Base-by-base conservation (phyloP, 2,888 invertebrate species). In the Drosophila aldrichi region DNA sequence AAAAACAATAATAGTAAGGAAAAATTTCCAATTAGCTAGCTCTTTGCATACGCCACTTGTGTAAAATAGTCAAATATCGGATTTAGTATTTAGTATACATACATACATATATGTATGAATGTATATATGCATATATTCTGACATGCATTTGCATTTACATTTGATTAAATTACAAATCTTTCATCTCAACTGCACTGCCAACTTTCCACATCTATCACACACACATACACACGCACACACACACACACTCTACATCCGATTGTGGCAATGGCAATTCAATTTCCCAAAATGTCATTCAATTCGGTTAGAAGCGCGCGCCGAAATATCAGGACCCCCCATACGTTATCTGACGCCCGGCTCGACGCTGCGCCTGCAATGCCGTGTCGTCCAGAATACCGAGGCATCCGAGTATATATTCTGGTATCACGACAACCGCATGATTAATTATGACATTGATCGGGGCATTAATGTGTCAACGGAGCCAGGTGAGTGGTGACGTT, bases 381-480 rank as follows among this genome's bases (percentile, higher is more conserved):
- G 95, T 57, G 96, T 97, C 34, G 95, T 96, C 44, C 96, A 97
- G 90, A 97, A 97, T 61, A 97, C 97, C 0, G 97, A 97, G 91
- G 95, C 95, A 38, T 97, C 97, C 8, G 95, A 96, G 57, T 97
- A 96, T 92, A 95, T 97, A 58, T 96, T 96, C 93, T 96, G 97
- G 96, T 97, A 97, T 92, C 96, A 97, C 94, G 97, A 97, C 93
- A 96, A 96, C 91, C 95, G 97, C 79, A 97, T 97, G 97, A 97
- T 97, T 92, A 97, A 97, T 94, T 97, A 97, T 93, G 97, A 97
- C 93, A 94, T 94, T 48, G 97, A 97, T 91, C 95, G 96, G 70
- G 97, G 97, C 63, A 96, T 97, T 91, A 97, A 97, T 92, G 97
- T 97, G 61, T 97, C 96, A 69, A 97, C 97, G 8, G 97, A 97